Conservation (phyloP, 2,113 vertebrate species). For the Ibidorhyncha struthersii region DNA sequence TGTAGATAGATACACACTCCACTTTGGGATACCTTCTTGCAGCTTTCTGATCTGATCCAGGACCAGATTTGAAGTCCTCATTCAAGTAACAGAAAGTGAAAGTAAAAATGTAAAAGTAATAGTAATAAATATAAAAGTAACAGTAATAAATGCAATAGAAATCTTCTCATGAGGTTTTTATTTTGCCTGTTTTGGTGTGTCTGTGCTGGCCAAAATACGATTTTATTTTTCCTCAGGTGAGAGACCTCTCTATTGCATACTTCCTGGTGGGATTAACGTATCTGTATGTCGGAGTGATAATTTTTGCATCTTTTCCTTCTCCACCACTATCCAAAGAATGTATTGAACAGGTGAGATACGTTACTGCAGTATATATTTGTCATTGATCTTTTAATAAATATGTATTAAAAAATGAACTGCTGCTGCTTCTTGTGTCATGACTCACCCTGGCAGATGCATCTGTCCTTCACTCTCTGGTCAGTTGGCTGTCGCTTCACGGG, state of each 20-base stretch:
- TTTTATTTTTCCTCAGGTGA: conserved; percentile 78
- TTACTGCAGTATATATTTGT: background rate
- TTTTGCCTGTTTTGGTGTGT: background rate
- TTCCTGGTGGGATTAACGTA: conserved; percentile 93
- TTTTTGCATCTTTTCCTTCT: conserved; percentile 93
- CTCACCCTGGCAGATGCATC: background rate
- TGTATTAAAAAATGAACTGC: background rate
- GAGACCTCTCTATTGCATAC: conserved; percentile 94
- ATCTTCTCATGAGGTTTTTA: background rate
- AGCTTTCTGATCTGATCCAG: background rate
- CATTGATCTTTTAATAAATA: background rate
- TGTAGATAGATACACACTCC: background rate
- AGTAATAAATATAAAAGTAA: background rate
- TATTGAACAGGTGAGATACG: conserved; percentile 87
- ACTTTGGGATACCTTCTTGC: background rate
- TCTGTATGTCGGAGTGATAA: conserved; percentile 90
- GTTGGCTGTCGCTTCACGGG: background rate
- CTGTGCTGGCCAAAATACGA: background rate
- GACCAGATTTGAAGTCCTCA: background rate
- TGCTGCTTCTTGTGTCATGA: background rate
- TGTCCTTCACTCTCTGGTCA: background rate
- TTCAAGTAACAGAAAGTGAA: background rate
- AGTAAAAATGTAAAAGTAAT: background rate
- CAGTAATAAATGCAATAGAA: background rate
- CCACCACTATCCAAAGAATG: conserved; percentile 92